A percentile compares a stretch with the other conserved stretches of the same genome.
phyloP scores from a whole-genome alignment of 2,113 vertebrate species.

The Pipa parva region DNA sequence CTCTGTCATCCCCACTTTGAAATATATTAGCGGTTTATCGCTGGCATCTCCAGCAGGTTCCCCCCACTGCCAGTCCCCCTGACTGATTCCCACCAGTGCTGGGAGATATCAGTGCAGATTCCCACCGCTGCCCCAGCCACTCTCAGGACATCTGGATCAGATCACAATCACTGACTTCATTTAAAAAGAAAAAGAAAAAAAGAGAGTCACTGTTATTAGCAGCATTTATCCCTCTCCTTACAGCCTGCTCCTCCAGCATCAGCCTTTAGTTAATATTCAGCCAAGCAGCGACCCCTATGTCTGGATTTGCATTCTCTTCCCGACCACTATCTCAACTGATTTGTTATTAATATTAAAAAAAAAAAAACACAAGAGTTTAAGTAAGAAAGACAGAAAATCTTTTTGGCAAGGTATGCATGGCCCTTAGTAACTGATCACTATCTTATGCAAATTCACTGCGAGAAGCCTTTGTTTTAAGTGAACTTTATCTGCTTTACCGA shows the following conservation, averaged over 20 bases:
- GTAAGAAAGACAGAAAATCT: slow-evolving; percentile 53
- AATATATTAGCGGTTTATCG: slow-evolving; percentile 61
- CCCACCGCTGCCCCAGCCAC: slow-evolving; percentile 75
- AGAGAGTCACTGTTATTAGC: slow-evolving; percentile 69
- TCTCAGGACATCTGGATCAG: slow-evolving; percentile 86
- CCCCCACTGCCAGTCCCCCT: slow-evolving; percentile 72
- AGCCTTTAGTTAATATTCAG: slow-evolving; percentile 46
- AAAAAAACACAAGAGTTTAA: too few relatives aligned
- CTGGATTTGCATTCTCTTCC: slow-evolving; percentile 51
- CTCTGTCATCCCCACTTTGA: slow-evolving; percentile 61
- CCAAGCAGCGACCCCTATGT: slow-evolving; percentile 64
- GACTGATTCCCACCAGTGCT: slow-evolving; percentile 81
- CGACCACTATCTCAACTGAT: slow-evolving; percentile 51
- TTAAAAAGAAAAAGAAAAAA: too few relatives aligned
- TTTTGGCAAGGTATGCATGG: slow-evolving; percentile 46
- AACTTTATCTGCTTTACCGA: slow-evolving; percentile 51
- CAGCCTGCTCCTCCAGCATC: slow-evolving; percentile 41
- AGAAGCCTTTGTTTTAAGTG: slow-evolving; percentile 43
- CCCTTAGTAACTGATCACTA: slow-evolving; percentile 50
- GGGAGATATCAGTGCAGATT: slow-evolving; percentile 83
- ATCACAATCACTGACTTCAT: slow-evolving; percentile 82
- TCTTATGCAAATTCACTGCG: slow-evolving; percentile 48
- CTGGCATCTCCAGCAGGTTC: slow-evolving; percentile 73
- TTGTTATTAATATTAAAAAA: slow-evolving; percentile 47
- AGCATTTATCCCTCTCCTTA: slow-evolving; percentile 57